Percentiles rank a stretch among this genome's conserved stretches.
These are phyloP conservation scores for Cebus imitator DNA, from an alignment of 2,113 vertebrate genomes.

Conservation along the genomic window DNA sequence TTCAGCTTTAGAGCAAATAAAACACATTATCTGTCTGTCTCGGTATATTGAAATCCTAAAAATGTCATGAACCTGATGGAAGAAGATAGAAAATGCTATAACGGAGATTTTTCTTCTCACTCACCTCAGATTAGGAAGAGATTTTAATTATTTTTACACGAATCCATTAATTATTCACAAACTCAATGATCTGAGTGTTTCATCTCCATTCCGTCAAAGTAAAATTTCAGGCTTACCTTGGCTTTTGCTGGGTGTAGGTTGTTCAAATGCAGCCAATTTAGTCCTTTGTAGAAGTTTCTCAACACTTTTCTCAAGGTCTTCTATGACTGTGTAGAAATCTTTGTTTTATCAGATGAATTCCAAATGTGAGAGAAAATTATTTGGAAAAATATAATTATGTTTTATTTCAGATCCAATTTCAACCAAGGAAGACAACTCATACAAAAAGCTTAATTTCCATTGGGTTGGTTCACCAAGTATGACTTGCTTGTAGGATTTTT, in stretches of 20 bases:
- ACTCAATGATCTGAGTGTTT: not conserved
- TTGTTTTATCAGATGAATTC: not conserved
- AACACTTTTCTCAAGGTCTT: not conserved
- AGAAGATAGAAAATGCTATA: not conserved
- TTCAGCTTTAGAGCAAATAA: not conserved
- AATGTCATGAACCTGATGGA: not conserved
- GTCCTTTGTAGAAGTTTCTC: not conserved
- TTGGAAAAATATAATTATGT: not conserved
- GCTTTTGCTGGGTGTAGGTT: not conserved
- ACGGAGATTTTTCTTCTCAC: not conserved
- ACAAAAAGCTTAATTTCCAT: not conserved
- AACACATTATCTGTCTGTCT: not conserved
- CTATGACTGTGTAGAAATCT: not conserved
- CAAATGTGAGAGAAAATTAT: slow-evolving; percentile 12
- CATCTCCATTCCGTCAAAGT: not conserved
- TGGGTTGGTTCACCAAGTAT: not conserved
- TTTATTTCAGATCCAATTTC: slow-evolving; percentile 13
- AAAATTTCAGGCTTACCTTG: not conserved
- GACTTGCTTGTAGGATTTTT: not conserved
- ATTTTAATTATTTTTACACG: slow-evolving; percentile 56
- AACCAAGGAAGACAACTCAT: not conserved
- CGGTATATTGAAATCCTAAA: not conserved
- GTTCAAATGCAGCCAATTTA: not conserved
- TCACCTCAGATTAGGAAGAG: slow-evolving; percentile 2
- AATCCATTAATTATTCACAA: slow-evolving; percentile 39